Conservation (phyloP, 2,797 vertebrate species). For the Thripadectes ignobilis region DNA sequence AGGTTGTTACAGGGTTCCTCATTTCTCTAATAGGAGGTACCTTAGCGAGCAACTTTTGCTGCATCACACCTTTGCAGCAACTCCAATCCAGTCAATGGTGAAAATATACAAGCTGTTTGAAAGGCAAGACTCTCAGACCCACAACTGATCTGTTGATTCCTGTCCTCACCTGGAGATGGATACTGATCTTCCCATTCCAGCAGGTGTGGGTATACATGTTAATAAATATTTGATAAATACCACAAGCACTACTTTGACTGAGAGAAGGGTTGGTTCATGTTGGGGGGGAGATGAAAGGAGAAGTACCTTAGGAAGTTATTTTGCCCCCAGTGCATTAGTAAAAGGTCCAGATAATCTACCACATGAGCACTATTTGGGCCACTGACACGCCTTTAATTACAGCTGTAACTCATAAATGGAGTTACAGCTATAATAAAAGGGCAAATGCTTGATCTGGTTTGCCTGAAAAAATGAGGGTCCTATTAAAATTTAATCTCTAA, state of each 20-base stretch:
- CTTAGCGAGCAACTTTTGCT: not conserved
- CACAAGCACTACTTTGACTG: not conserved
- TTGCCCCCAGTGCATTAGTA: not conserved
- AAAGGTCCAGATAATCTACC: not conserved
- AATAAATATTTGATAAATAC: not conserved
- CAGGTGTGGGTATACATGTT: not conserved
- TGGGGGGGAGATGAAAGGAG: not conserved
- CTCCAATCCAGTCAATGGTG: not conserved
- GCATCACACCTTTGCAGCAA: not conserved
- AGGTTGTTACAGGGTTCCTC: not conserved
- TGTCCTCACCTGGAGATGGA: not conserved
- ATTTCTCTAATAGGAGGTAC: not conserved
- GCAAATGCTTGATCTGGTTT: constrained; percentile 6
- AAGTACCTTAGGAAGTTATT: not conserved
- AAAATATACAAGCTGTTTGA: not conserved
- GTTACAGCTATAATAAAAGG: not conserved
- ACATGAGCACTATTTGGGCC: not conserved
- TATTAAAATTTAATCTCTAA: constrained; percentile 36
- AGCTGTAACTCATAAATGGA: constrained; percentile 1
- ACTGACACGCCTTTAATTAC: constrained; percentile 31
- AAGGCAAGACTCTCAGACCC: not conserved
- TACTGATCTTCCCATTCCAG: not conserved
- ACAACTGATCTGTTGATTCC: not conserved
- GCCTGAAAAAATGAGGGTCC: not conserved
- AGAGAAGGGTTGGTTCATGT: not conserved